Conservation (phyloP, 2,113 vertebrate species). For the Ondatra zibethicus region DNA sequence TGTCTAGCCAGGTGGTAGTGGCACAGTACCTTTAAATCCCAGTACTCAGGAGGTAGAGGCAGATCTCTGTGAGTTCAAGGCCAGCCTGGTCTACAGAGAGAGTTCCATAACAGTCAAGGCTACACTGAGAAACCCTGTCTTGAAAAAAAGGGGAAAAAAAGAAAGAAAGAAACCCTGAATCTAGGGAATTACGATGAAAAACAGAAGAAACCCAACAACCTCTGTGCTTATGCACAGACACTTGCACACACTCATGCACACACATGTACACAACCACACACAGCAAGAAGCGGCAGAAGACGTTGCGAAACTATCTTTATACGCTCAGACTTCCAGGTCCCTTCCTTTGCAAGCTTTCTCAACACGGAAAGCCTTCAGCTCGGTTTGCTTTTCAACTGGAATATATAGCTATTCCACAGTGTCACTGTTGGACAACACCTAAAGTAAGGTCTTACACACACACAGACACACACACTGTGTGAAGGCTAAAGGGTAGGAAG, state of each 20-base stretch:
- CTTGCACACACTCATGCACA: too few relatives aligned
- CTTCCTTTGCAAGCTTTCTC: slow-evolving; percentile 11
- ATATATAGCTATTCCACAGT: background rate
- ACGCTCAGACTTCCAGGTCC: background rate
- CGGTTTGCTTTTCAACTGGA: background rate
- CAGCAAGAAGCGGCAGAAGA: too few relatives aligned
- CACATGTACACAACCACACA: background rate
- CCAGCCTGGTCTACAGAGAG: too few relatives aligned
- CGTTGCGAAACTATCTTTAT: background rate
- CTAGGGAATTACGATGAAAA: background rate
- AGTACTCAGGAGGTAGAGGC: too few relatives aligned
- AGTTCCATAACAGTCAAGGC: too few relatives aligned
- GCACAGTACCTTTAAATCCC: too few relatives aligned
- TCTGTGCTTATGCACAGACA: too few relatives aligned
- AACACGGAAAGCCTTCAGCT: background rate
- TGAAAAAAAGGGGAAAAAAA: too few relatives aligned
- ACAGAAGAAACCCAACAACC: background rate
- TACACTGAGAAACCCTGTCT: background rate
- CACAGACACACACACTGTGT: background rate
- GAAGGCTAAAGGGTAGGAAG: background rate
- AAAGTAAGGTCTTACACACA: background rate
- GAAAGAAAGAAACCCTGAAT: background rate
- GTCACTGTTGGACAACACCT: background rate
- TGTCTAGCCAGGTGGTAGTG: background rate
- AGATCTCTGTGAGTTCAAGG: too few relatives aligned